Percentiles rank a stretch among this genome's conserved stretches.
Evolutionary conservation across 2,113 vertebrate species (phyloP).

Genomic region (Amazona vittata): DNA sequence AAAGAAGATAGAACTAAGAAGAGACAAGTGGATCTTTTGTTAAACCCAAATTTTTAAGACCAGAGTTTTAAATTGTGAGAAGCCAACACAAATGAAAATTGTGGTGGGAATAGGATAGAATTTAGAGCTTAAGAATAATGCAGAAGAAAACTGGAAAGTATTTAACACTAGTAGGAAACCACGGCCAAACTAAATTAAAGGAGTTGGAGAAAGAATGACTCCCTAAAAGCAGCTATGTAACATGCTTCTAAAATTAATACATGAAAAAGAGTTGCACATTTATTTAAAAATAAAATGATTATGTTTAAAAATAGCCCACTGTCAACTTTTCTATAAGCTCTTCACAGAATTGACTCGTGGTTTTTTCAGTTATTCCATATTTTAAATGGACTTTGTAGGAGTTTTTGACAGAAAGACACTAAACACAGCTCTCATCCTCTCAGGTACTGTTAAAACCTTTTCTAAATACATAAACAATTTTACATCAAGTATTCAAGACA

Average conservation of each 20-base stretch:
- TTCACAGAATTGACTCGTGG: not conserved
- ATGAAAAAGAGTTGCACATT: not conserved
- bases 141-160: constrained; percentile 3
- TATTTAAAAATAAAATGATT: not conserved
- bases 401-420: not conserved
- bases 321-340: not conserved
- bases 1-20: not conserved
- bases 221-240: not conserved
- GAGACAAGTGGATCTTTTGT: not conserved
- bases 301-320: constrained; percentile 23
- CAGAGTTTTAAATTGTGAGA: not conserved
- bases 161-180: not conserved
- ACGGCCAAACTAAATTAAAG: not conserved
- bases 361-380: not conserved
- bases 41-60: not conserved
- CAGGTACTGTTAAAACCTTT: not conserved
- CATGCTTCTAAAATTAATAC: constrained; percentile 12
- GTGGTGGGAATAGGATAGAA: not conserved
- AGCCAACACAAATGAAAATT: not conserved
- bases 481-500: not conserved
- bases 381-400: not conserved
- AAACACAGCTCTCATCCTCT: not conserved
- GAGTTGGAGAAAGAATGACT: not conserved
- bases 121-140: not conserved
- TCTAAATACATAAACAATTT: constrained; percentile 3